Base-by-base conservation (phyloP, 2,888 invertebrate genomes). In the Dendrolimus pini region DNA sequence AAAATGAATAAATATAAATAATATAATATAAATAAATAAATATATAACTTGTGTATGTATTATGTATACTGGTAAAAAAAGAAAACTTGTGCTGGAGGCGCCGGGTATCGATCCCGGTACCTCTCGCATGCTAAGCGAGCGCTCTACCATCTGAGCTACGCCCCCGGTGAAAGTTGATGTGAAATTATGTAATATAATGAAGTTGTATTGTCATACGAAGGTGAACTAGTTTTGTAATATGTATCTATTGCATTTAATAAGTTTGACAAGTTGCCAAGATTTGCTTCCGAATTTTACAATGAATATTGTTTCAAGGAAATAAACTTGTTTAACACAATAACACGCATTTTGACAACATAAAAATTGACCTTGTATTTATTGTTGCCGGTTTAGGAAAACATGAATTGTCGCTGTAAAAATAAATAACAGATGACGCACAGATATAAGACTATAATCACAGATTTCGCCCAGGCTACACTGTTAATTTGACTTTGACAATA, bases 131-230 rank as follows among this genome's bases (percentile, higher is more conserved):
- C 89, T 90, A 90, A 91, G 89, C 90, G 90, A 91, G 90, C 91
- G 89, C 90, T 90, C 90, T 91, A 90, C 90, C 90, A 89, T 90
- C 90, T 91, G 90, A 91, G 90, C 90, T 90, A 91, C 90, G 89
- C 89, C 91, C 89, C 89, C 90, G 54, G 7, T 47, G 47, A 3
- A 30, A 6, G 0, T 0, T 3, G 6, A 6, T 7, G 9, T 47
- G 9, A 47, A 9, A 47, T 47, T 47, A 9, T 47, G 47, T 10
- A 47, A 47, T 47, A 10, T 8, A 9, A 7, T 12, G 12, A 8
- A 47, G 1, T 10, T 1, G 12, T 9, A 47, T 47, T 47, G 7
- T 47, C 3, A 47, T 12, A 47, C 9, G 12, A 47, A 10, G 47
- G 2, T 47, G 12, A 47, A 47, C 47, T 3, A 47, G 47, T 47